A percentile compares a stretch with the other conserved stretches of the same genome.
Conservation (phyloP, 2,888 invertebrate genomes). For the Synergus gifuensis region DNA sequence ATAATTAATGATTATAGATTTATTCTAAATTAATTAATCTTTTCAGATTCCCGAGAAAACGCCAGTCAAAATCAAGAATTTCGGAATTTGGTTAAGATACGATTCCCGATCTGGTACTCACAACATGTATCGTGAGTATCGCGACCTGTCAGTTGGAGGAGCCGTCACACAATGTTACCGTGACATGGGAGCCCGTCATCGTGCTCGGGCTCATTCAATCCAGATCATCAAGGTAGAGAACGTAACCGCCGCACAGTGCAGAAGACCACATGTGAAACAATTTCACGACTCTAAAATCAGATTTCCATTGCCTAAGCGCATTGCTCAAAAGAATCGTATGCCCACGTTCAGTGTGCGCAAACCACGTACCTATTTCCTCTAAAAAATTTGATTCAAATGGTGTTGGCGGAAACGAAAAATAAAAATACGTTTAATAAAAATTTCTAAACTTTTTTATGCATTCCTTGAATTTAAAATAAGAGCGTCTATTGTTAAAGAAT, state of each 20-base stretch:
- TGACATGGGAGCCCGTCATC: conserved; percentile 93
- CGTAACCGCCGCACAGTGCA: conserved; percentile 92
- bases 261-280: conserved; percentile 97
- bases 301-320: conserved; percentile 97
- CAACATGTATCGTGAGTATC: conserved; percentile 99
- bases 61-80: conserved; percentile 98
- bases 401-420: neutral
- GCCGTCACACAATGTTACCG: conserved; percentile 99
- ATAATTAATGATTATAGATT: no score
- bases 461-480: neutral
- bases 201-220: conserved; percentile 98
- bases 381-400: conserved; percentile 63
- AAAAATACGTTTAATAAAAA: neutral
- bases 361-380: conserved; percentile 89
- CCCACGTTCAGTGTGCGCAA: conserved; percentile 90
- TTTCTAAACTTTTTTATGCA: neutral
- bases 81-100: conserved; percentile 99
- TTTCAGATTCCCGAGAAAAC: conserved; percentile 92
- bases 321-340: conserved; percentile 90
- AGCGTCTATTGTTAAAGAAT: no score
- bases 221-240: conserved; percentile 98
- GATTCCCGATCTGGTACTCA: conserved; percentile 99
- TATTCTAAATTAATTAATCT: conserved; percentile 22
- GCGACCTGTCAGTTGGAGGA: conserved; percentile 96
- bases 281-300: conserved; percentile 98